These are phyloP conservation scores for Chrysochloris asiatica DNA, from an alignment of 2,113 vertebrate species.

Conservation along the genomic window DNA sequence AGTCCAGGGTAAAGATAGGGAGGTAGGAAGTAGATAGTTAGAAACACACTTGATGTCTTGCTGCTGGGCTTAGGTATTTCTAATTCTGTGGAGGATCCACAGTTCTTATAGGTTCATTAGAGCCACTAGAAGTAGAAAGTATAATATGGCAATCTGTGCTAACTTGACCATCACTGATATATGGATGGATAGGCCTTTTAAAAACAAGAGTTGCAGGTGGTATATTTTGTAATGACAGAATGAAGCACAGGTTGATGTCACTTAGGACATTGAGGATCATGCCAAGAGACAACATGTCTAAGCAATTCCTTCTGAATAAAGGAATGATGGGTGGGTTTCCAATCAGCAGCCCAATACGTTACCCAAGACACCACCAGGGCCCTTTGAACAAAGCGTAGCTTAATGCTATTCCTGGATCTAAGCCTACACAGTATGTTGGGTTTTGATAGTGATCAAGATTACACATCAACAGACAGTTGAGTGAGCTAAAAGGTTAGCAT, in stretches of 20 bases:
- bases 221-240: constrained; percentile 2
- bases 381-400: constrained; percentile 61
- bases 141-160: neutral
- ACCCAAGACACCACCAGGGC: too few species aligned
- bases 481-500: constrained; percentile 65
- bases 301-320: too few species aligned
- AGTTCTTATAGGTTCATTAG: neutral
- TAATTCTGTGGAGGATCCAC: neutral
- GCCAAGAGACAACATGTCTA: constrained; percentile 53
- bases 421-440: constrained; percentile 53
- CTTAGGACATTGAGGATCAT: neutral
- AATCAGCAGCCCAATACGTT: too few species aligned
- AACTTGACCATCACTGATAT: neutral
- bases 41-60: neutral
- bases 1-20: neutral
- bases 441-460: constrained; percentile 66
- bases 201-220: constrained; percentile 52
- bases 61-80: neutral
- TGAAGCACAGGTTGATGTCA: neutral
- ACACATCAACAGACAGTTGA: constrained; percentile 68
- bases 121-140: neutral
- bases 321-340: too few species aligned
- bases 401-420: constrained; percentile 46
- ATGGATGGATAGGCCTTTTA: neutral
- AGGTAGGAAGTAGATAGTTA: neutral